Evolutionary conservation across 1,140 invertebrate genomes (phyloP).

Genomic region (Uloborus diversus): DNA sequence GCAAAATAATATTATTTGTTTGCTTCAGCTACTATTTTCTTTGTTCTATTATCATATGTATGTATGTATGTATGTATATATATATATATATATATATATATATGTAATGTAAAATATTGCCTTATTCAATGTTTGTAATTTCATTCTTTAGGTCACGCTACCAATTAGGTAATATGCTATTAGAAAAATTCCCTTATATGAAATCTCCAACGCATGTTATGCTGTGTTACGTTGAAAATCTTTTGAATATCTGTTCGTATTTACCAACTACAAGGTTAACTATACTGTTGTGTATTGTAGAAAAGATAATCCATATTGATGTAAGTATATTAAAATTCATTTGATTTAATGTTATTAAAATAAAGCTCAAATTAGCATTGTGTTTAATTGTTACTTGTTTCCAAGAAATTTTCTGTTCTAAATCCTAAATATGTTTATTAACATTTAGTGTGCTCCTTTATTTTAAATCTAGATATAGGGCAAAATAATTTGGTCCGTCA

Average conservation of each 20-base stretch:
- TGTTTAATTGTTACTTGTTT: background rate
- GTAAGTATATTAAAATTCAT: constrained; percentile 64
- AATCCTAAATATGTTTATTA: background rate
- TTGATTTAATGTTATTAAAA: background rate
- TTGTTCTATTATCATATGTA: background rate
- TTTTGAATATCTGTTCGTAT: constrained; percentile 74
- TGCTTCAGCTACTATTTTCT: background rate
- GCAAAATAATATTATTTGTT: too few species aligned
- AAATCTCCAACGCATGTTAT: constrained; percentile 68
- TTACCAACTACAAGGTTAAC: constrained; percentile 70
- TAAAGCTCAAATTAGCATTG: background rate
- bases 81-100: background rate
- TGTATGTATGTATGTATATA: background rate
- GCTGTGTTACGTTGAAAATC: constrained; percentile 73
- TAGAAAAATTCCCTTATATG: constrained; percentile 73
- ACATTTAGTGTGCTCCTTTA: background rate
- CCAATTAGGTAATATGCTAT: constrained; percentile 68
- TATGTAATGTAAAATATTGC: background rate
- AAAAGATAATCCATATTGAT: constrained; percentile 76
- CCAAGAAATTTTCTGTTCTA: background rate
- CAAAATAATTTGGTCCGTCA: too few species aligned
- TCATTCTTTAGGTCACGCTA: constrained; percentile 69
- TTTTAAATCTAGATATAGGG: background rate
- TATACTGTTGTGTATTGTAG: constrained; percentile 74
- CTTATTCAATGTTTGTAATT: constrained; percentile 57